A percentile compares a stretch with the other conserved stretches of the same genome.
These are phyloP conservation scores for Bombycilla garrulus DNA, from an alignment of 2,113 vertebrate species.

Conservation along the genomic window DNA sequence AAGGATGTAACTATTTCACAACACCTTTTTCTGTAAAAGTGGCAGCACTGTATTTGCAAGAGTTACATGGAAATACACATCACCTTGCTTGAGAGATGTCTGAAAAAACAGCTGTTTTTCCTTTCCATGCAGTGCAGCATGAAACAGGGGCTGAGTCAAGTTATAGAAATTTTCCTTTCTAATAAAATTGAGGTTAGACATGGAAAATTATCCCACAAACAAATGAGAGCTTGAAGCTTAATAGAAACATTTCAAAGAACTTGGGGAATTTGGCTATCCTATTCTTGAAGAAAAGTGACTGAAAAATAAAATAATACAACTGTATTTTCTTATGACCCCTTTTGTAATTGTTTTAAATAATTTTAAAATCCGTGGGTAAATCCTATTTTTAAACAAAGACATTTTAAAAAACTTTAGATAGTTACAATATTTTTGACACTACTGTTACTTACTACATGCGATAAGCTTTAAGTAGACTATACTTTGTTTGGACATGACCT, in stretches of 20 bases:
- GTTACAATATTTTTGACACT: neutral
- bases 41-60: neutral
- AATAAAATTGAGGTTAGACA: constrained; percentile 10
- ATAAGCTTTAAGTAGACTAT: neutral
- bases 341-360: neutral
- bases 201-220: neutral
- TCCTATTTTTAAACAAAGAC: neutral
- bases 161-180: constrained; percentile 34
- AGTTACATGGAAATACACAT: neutral
- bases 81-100: neutral
- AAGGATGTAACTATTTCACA: neutral
- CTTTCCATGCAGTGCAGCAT: neutral
- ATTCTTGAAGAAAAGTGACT: neutral
- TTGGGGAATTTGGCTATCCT: neutral
- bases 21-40: neutral
- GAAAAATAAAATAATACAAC: neutral
- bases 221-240: neutral
- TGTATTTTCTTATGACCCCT: neutral
- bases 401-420: neutral
- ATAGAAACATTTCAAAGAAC: neutral
- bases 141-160: neutral
- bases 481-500: neutral
- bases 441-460: neutral
- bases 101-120: constrained; percentile 10
- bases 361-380: neutral